A percentile compares a stretch with the other conserved stretches of the same genome.
Conservation (phyloP, 2,888 invertebrate genomes). For the Penaeus monodon region DNA sequence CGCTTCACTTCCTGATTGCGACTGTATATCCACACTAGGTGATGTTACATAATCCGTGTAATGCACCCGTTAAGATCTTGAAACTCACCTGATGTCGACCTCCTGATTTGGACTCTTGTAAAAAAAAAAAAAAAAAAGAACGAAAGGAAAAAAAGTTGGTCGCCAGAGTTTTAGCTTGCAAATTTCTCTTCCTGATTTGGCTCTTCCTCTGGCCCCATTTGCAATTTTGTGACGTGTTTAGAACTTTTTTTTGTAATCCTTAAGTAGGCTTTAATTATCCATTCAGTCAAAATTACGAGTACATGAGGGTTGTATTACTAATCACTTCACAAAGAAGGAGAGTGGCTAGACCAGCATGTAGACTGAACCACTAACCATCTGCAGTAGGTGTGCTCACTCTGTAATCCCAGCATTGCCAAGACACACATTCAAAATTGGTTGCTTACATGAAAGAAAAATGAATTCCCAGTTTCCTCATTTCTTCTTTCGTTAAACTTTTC, state of each 20-base stretch:
- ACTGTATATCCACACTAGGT: conserved; percentile 58
- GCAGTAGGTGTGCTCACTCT: conserved; percentile 7
- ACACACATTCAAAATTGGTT: too few species aligned
- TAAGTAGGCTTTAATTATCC: too few species aligned
- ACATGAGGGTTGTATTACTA: conserved; percentile 14
- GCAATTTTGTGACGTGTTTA: conserved; percentile 26
- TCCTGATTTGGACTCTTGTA: conserved; percentile 45
- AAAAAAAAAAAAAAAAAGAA: not conserved
- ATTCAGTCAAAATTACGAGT: too few species aligned
- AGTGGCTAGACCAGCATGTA: conserved; percentile 31
- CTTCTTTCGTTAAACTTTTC: too few species aligned
- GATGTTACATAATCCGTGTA: conserved; percentile 24
- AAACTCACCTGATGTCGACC: conserved; percentile 39
- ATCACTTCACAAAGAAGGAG: conserved; percentile 27
- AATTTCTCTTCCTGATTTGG: conserved; percentile 24
- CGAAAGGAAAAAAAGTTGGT: conserved; percentile 24
- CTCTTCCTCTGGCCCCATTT: conserved; percentile 35
- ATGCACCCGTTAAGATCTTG: conserved; percentile 10
- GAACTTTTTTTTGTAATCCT: not conserved
- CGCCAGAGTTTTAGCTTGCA: conserved; percentile 33
- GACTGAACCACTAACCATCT: conserved; percentile 36
- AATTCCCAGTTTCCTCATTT: too few species aligned
- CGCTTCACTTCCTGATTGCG: conserved; percentile 40
- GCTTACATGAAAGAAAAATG: too few species aligned
- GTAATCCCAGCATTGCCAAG: conserved; percentile 25